Conservation (phyloP, 2,797 vertebrate species). For the Sardinella longiceps region DNA sequence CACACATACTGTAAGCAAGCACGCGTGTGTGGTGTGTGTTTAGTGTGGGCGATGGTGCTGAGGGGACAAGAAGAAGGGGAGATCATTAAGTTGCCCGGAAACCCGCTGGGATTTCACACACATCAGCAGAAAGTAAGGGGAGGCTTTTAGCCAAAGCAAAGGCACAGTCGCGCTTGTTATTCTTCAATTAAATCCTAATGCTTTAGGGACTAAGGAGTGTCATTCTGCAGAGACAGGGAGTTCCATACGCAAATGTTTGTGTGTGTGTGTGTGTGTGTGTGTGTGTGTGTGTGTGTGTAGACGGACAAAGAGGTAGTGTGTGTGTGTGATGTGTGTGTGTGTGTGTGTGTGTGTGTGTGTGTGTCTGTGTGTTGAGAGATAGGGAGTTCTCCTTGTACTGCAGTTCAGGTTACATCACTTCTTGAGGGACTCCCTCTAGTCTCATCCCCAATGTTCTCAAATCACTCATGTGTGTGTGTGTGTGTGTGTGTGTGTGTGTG, state of each 20-base stretch:
- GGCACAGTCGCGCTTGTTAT: constrained; percentile 53
- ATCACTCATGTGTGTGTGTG: not conserved
- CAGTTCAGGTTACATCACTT: constrained; percentile 50
- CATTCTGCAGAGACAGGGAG: constrained; percentile 25
- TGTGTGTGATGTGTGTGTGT: not conserved
- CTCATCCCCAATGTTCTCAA: not conserved
- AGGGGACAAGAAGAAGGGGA: constrained; percentile 46
- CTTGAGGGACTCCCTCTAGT: constrained; percentile 37
- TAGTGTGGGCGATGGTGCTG: constrained; percentile 54
- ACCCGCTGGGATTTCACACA: constrained; percentile 35
- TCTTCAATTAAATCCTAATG: constrained; percentile 63
- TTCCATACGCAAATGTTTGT: constrained; percentile 20
- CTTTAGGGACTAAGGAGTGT: constrained; percentile 35
- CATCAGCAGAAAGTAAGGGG: constrained; percentile 60
- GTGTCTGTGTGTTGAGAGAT: not conserved
- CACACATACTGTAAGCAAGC: not conserved
- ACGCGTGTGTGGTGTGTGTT: constrained; percentile 42
- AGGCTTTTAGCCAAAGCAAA: constrained; percentile 52
- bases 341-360: not conserved
- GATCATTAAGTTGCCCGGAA: constrained; percentile 53
- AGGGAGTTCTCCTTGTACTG: constrained; percentile 34
- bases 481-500: not conserved
- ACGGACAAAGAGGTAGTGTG: not conserved
- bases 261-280: constrained; percentile 5
- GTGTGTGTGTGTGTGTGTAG: not conserved